These are phyloP conservation scores for Dascyllus trimaculatus DNA, from an alignment of 2,113 vertebrate species.

Conservation along the genomic window DNA sequence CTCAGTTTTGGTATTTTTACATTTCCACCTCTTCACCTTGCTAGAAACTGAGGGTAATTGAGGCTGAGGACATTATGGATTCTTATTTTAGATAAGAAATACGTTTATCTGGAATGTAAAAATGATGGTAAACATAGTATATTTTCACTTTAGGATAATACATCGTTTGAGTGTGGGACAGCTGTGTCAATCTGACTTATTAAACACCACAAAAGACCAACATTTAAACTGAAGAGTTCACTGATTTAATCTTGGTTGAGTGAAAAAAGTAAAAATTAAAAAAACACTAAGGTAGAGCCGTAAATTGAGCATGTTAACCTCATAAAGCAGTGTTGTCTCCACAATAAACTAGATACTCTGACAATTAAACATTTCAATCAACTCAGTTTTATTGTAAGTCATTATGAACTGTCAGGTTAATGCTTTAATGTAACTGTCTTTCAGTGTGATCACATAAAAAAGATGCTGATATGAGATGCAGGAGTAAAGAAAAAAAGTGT, in stretches of 20 bases:
- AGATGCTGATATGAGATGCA: neutral
- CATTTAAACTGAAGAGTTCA: too few relatives aligned
- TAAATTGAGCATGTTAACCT: too few relatives aligned
- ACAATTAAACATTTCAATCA: neutral
- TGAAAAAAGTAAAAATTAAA: too few relatives aligned
- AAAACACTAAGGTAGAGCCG: too few relatives aligned
- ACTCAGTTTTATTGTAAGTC: neutral
- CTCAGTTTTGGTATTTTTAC: neutral
- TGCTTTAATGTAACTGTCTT: constrained; percentile 20
- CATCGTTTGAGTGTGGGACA: too few relatives aligned
- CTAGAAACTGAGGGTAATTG: neutral
- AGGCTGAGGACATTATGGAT: neutral
- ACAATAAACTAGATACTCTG: too few relatives aligned
- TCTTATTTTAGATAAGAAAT: neutral
- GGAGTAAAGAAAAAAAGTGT: neutral
- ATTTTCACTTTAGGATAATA: too few relatives aligned
- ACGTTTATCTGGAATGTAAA: neutral
- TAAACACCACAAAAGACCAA: too few relatives aligned
- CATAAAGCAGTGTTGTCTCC: too few relatives aligned
- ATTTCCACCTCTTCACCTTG: neutral
- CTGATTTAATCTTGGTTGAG: too few relatives aligned
- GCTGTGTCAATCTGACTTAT: too few relatives aligned
- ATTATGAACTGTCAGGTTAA: neutral
- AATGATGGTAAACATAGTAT: too few relatives aligned
- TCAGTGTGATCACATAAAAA: constrained; percentile 35